Evolutionary conservation across 1,140 invertebrate species (phyloP).

Genomic region (Lutraria rhynchaena): DNA sequence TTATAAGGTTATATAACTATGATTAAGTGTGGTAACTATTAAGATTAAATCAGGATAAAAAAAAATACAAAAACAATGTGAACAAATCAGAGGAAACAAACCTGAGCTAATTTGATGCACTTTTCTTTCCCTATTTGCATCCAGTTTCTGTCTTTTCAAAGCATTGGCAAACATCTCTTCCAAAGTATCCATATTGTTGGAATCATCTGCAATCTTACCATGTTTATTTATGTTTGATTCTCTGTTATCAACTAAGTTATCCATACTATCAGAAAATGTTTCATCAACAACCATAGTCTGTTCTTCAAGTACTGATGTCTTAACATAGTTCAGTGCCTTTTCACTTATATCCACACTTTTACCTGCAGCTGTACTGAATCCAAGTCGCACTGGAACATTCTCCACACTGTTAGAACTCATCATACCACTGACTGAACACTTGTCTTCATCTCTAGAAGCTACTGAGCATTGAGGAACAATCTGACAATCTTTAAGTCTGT

Average conservation of each 20-base stretch:
- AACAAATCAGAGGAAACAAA: neutral
- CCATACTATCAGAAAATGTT: neutral
- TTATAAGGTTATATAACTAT: too few relatives aligned
- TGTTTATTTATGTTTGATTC: too few relatives aligned
- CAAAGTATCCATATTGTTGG: neutral
- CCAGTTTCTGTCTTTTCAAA: slow-evolving; percentile 31
- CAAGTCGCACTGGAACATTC: neutral
- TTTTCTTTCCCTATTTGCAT: slow-evolving; percentile 14
- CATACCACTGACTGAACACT: neutral
- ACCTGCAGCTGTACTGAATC: slow-evolving; percentile 5
- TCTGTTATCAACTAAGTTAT: neutral
- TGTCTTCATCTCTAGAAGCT: neutral
- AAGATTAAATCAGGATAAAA: too few relatives aligned
- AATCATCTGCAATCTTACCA: neutral
- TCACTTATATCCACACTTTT: neutral
- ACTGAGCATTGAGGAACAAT: neutral
- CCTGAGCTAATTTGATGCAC: slow-evolving; percentile 3
- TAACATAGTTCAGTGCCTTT: neutral
- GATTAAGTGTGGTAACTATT: too few relatives aligned
- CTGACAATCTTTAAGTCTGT: neutral
- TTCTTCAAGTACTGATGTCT: neutral
- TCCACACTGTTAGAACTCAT: neutral
- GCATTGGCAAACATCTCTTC: slow-evolving; percentile 26
- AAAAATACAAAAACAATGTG: too few relatives aligned
- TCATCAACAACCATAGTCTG: neutral